Evolutionary conservation across 2,797 vertebrate species (phyloP).

Genomic region (Takifugu rubripes): DNA sequence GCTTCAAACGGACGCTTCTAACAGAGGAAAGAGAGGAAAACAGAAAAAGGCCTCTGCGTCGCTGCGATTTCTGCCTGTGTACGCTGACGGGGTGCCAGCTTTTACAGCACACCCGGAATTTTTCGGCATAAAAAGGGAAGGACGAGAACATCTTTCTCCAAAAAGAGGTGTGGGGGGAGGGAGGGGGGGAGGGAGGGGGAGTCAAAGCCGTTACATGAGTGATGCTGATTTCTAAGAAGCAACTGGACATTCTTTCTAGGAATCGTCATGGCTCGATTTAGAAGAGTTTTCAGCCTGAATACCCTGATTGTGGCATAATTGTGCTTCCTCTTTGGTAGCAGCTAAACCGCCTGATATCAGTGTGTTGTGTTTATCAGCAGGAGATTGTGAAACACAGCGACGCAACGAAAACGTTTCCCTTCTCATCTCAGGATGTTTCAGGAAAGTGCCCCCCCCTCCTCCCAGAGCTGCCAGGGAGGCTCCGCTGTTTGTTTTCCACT

Average conservation of each 20-base stretch:
- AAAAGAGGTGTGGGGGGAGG: conserved; percentile 3
- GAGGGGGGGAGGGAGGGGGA: conserved; percentile 12
- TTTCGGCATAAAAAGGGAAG: too few relatives aligned
- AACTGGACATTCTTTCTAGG: conserved; percentile 23
- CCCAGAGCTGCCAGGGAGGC: conserved; percentile 43
- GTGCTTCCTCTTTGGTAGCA: conserved; percentile 5
- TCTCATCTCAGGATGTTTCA: conserved; percentile 34
- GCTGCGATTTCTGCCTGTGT: background rate
- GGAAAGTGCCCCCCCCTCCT: conserved; percentile 36
- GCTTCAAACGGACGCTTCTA: background rate
- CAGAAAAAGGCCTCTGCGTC: conserved; percentile 3
- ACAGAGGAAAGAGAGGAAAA: background rate
- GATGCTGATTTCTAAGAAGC: conserved; percentile 34
- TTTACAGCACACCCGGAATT: background rate
- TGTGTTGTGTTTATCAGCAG: conserved; percentile 4
- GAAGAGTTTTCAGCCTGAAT: conserved; percentile 16
- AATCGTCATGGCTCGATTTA: conserved; percentile 27
- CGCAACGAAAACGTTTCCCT: conserved; percentile 23
- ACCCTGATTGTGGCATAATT: conserved; percentile 6
- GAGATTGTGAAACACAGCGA: conserved; percentile 5
- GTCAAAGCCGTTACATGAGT: conserved; percentile 27
- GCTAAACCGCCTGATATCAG: conserved; percentile 13
- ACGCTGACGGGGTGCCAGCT: conserved; percentile 8
- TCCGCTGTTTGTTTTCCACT: conserved; percentile 67
- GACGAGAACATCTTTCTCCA: too few relatives aligned